Evolutionary conservation across 1,140 invertebrate genomes (phyloP).

Genomic region (Bombus soroeensis): DNA sequence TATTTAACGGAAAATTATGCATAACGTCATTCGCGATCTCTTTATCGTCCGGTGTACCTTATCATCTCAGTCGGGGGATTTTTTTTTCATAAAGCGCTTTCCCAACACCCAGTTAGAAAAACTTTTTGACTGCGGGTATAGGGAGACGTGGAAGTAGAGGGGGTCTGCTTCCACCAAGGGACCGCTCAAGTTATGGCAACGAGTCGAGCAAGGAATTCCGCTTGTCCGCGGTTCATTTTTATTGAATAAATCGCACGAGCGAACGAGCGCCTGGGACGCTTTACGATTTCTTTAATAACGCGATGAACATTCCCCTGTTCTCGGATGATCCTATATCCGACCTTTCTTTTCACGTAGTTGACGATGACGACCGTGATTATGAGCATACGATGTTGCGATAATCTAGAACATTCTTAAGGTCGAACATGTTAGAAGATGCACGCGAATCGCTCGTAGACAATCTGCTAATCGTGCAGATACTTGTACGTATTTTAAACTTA

Average conservation of each 20-base stretch:
- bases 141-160: background rate
- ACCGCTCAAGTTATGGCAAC: background rate
- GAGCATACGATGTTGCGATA: too few species aligned
- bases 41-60: conserved; percentile 40
- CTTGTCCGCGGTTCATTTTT: background rate
- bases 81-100: conserved; percentile 39
- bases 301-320: background rate
- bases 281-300: conserved; percentile 30
- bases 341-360: too few species aligned
- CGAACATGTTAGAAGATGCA: too few species aligned
- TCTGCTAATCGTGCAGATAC: too few species aligned
- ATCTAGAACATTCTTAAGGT: too few species aligned
- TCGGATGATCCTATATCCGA: background rate
- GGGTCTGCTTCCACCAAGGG: background rate
- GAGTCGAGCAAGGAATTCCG: conserved; percentile 2
- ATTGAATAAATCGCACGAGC: conserved; percentile 20
- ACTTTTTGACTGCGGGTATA: background rate
- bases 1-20: conserved; percentile 60
- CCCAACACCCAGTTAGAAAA: background rate
- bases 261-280: background rate
- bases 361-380: too few species aligned
- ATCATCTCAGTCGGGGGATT: background rate
- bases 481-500: too few species aligned
- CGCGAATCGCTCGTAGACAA: too few species aligned
- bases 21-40: conserved; percentile 48